Evolutionary conservation across 1,140 invertebrate genomes (phyloP).

Genomic region (Papilio aristodemus): DNA sequence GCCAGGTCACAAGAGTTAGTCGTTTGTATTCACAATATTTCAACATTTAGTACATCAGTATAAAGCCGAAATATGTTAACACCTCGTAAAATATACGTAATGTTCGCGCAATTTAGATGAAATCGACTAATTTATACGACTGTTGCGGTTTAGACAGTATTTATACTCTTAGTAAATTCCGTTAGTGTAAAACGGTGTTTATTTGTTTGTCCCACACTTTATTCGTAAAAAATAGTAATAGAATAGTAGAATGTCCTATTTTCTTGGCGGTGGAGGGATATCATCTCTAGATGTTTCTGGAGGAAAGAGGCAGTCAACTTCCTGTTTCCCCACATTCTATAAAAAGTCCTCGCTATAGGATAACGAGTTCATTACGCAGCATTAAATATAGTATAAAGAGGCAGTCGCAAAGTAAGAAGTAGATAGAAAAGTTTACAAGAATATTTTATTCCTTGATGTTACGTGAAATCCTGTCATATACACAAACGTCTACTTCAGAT

Average conservation of each 20-base stretch:
- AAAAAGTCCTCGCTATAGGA: no score
- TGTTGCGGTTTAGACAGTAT: neutral
- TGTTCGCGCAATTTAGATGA: neutral
- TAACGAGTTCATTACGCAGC: no score
- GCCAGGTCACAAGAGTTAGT: no score
- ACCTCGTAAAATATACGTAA: slow-evolving; percentile 4
- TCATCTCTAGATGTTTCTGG: no score
- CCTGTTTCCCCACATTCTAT: no score
- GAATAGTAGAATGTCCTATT: no score
- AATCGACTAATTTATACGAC: neutral
- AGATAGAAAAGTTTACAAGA: neutral
- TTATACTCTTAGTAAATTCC: neutral
- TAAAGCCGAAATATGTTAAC: neutral
- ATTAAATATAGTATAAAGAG: no score
- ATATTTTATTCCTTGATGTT: neutral
- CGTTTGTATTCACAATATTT: no score
- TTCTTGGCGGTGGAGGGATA: no score
- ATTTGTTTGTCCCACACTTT: neutral
- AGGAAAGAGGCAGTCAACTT: no score
- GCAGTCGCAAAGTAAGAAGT: no score
- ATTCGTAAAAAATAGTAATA: no score
- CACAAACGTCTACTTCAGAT: slow-evolving; percentile 6
- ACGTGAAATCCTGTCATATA: neutral
- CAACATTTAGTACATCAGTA: neutral
- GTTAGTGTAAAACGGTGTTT: neutral